Evolutionary conservation across 2,797 vertebrate genomes (phyloP), one percentile per base, ranked within the genome.

Genomic region (Typhlichthys eigenmanni): DNA sequence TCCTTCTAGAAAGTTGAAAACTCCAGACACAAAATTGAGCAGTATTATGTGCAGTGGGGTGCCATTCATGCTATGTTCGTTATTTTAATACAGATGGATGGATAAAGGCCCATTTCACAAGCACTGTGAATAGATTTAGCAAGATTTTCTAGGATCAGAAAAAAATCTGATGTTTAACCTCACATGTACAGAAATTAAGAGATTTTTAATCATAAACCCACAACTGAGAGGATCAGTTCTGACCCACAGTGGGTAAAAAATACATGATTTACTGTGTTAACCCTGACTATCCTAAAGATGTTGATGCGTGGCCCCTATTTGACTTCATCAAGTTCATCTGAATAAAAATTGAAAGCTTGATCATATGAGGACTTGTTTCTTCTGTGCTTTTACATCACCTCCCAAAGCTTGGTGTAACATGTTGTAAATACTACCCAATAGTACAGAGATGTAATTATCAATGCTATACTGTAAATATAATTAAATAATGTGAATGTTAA

Each of bases 91-190:
- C 75, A 84, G 82, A 74, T 64, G 75, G 76, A 72, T 85, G 80
- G 82, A 85, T 85, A 72, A 79, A 77, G 76, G 63, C 69, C 71
- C 78, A 75, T 84, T 85, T 88, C 75, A 82, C 71, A 75, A 79
- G 75, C 73, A 81, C 74, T 75, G 79, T 82, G 78, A 80, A 86
- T 85, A 80, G 84, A 71, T 87, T 76, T 88, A 81, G 77, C 76
- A 79, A 78, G 47, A 83, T 84, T 72, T 74, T 59, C 51, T 62
- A 66, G 79, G 79, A 90, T 85, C 79, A 84, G 43, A 82, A 75
- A 70, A 57, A 81, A 85, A 87, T 67, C 78, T 68, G 71, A 84
- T 78, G 66, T 81, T 85, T 86, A 82, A 85, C 80, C 75, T 83
- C 73, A 69, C 43, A 13, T 81, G 82, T 78, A 68, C 71, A 43